phyloP scores from a whole-genome alignment of 2,888 invertebrate species.

The Chrysina gloriosa region DNA sequence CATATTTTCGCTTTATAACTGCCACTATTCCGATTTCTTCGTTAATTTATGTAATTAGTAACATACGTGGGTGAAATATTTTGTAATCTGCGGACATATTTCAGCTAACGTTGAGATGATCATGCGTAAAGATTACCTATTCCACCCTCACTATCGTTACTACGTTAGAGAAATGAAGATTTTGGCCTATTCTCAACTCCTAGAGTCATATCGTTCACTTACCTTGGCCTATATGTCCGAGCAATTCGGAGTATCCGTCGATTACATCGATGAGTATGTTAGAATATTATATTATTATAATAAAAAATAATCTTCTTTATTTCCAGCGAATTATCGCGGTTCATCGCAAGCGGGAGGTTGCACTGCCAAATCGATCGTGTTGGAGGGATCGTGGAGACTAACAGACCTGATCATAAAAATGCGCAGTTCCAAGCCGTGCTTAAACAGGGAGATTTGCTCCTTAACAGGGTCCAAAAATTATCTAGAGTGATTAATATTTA shows the following conservation, averaged over 20 bases:
- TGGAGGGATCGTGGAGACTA: constrained; percentile 71
- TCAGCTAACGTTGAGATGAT: constrained; percentile 63
- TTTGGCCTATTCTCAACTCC: constrained; percentile 76
- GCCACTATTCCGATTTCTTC: constrained; percentile 78
- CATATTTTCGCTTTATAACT: constrained; percentile 72
- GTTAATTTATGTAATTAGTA: constrained; percentile 24
- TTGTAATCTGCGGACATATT: too few species aligned
- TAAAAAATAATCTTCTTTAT: constrained; percentile 16
- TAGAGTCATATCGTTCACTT: constrained; percentile 77
- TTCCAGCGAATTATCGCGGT: constrained; percentile 52
- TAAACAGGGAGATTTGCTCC: constrained; percentile 77
- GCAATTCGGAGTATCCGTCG: constrained; percentile 75
- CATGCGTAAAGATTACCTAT: constrained; percentile 73
- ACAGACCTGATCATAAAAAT: constrained; percentile 52
- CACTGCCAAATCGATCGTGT: constrained; percentile 81
- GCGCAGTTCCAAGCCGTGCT: constrained; percentile 73
- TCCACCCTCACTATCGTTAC: constrained; percentile 75
- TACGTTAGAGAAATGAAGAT: constrained; percentile 80
- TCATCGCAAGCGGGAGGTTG: constrained; percentile 75
- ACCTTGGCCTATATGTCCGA: constrained; percentile 76
- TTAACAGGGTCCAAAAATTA: constrained; percentile 79
- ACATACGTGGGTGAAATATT: too few species aligned
- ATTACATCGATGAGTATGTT: constrained; percentile 74
- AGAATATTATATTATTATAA: background rate
- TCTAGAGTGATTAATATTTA: constrained; percentile 78